Evolutionary conservation across 2,888 invertebrate species (phyloP).

Genomic region (Drosophila kuntzei): DNA sequence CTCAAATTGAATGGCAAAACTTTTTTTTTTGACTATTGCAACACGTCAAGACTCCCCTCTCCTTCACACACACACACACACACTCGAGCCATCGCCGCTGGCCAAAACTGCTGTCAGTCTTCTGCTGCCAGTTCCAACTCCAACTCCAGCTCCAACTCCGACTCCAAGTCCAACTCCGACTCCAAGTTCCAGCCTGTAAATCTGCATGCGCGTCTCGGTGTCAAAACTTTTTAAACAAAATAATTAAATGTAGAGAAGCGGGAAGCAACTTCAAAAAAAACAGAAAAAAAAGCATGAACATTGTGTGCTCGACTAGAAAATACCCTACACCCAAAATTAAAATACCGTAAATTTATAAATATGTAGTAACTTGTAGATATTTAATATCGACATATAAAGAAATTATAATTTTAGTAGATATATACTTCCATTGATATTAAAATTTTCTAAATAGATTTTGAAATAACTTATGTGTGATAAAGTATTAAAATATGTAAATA

Average conservation of each 20-base stretch:
- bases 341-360: too few relatives aligned
- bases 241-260: constrained; percentile 78
- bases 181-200: constrained; percentile 56
- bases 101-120: constrained; percentile 70
- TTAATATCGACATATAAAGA: too few relatives aligned
- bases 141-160: constrained; percentile 16
- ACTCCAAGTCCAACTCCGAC: constrained; percentile 21
- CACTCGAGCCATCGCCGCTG: constrained; percentile 49
- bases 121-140: constrained; percentile 17
- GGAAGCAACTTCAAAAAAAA: constrained; percentile 41
- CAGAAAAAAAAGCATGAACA: constrained; percentile 14
- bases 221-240: constrained; percentile 81
- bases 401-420: too few relatives aligned
- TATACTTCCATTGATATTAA: too few relatives aligned
- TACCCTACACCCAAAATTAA: constrained; percentile 13
- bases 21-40: constrained; percentile 61
- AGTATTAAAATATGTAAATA: too few relatives aligned
- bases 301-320: not conserved
- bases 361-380: too few relatives aligned
- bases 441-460: too few relatives aligned
- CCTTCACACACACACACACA: constrained; percentile 23
- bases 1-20: constrained; percentile 75
- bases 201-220: constrained; percentile 80
- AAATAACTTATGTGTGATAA: too few relatives aligned
- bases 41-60: constrained; percentile 29